Evolutionary conservation across 2,113 vertebrate genomes (phyloP).

Genomic region (Numida meleagris): DNA sequence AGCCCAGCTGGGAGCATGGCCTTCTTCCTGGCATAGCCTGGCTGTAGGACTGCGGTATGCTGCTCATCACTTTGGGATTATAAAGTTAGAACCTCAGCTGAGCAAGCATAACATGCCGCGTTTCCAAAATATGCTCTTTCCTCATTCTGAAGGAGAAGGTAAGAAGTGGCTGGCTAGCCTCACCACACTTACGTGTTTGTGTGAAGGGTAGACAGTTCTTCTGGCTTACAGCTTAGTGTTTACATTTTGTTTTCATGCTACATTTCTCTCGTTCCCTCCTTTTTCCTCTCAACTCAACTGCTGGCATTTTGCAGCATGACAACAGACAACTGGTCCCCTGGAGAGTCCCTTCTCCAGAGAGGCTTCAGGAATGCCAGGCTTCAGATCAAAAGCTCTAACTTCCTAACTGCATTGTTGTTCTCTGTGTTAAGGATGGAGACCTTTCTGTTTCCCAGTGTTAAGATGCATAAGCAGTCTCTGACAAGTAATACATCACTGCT

Average conservation of each 20-base stretch:
- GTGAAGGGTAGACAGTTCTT: background rate
- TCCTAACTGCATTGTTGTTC: background rate
- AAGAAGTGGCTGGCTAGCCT: background rate
- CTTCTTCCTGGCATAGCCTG: fast-evolving
- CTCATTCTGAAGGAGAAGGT: background rate
- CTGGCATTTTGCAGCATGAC: background rate
- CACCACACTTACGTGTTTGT: fast-evolving
- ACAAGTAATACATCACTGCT: background rate
- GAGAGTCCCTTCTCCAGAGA: background rate
- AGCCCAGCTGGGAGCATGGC: background rate
- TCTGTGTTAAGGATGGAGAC: background rate
- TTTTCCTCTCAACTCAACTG: background rate
- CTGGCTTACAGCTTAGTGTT: background rate
- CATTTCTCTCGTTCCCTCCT: background rate
- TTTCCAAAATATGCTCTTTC: background rate
- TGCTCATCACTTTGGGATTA: fast-evolving
- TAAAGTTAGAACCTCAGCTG: background rate
- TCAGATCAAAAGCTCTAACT: background rate
- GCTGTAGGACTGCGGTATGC: background rate
- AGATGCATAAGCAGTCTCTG: background rate
- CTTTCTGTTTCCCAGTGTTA: background rate
- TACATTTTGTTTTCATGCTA: background rate
- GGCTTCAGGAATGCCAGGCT: background rate
- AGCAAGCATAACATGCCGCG: fast-evolving
- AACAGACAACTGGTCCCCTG: background rate